These are phyloP conservation scores for Eueides isabella DNA, from an alignment of 1,140 invertebrate genomes.

Conservation along the genomic window DNA sequence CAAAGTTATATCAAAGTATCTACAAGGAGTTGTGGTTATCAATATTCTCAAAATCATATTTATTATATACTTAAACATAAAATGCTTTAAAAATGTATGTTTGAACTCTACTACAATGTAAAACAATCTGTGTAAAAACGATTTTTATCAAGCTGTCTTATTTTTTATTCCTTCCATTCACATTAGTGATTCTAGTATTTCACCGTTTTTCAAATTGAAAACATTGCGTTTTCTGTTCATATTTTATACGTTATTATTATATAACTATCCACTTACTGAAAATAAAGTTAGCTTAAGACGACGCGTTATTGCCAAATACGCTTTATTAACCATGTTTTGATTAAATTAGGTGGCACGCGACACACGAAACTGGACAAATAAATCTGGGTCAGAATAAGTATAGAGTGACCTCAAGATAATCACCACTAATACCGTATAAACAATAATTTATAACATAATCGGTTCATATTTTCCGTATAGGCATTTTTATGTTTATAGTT, in stretches of 20 bases:
- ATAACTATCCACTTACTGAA: slow-evolving; percentile 16
- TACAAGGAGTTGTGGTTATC: no score
- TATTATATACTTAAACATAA: no score
- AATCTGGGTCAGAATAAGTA: slow-evolving; percentile 55
- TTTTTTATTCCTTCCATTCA: no score
- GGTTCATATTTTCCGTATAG: neutral
- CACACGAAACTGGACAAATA: slow-evolving; percentile 53
- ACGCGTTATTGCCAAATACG: slow-evolving; percentile 65
- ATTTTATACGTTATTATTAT: neutral
- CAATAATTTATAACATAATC: slow-evolving; percentile 37
- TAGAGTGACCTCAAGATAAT: slow-evolving; percentile 40
- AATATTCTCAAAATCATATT: no score
- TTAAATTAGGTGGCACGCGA: slow-evolving; percentile 72
- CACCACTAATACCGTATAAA: slow-evolving; percentile 39
- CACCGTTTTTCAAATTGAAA: no score
- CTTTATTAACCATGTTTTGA: slow-evolving; percentile 74
- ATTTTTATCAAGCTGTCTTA: no score
- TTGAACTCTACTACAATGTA: no score
- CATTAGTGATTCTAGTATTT: no score
- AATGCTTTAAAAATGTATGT: no score
- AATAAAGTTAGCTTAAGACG: slow-evolving; percentile 34
- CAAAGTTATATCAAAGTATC: no score
- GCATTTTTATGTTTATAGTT: neutral
- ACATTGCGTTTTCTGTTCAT: no score
- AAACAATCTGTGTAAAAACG: no score